Evolutionary conservation across 2,888 invertebrate genomes (phyloP).

Genomic region (Zygothrica quintamaculata): DNA sequence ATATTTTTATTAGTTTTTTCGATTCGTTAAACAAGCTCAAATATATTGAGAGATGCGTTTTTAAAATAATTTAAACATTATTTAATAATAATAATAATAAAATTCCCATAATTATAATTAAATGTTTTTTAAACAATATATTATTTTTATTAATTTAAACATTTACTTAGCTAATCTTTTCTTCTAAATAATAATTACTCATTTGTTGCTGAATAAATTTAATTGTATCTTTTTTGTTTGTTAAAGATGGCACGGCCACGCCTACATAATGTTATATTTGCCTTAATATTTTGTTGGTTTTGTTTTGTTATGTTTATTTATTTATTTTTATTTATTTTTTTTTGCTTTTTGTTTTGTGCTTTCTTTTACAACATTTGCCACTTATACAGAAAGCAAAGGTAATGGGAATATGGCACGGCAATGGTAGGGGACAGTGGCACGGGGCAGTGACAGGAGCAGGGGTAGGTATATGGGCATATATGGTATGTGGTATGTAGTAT

Average conservation of each 20-base stretch:
- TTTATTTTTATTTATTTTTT: conserved; percentile 6
- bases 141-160: too few species aligned
- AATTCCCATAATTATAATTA: too few species aligned
- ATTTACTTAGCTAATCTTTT: not conserved
- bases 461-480: too few species aligned
- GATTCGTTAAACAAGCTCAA: too few species aligned
- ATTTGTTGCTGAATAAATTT: not conserved
- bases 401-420: conserved; percentile 11
- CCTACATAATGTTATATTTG: not conserved
- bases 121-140: too few species aligned
- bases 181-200: not conserved
- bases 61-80: too few species aligned
- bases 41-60: too few species aligned
- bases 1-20: too few species aligned
- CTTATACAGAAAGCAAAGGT: conserved; percentile 47
- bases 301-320: not conserved
- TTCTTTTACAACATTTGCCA: conserved; percentile 71
- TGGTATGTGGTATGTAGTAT: too few species aligned
- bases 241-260: conserved; percentile 16
- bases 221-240: conserved; percentile 10
- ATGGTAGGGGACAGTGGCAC: not conserved
- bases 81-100: too few species aligned
- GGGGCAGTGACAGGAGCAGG: conserved; percentile 7
- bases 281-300: not conserved
- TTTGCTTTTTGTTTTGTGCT: conserved; percentile 33